Evolutionary conservation across 2,888 invertebrate genomes (phyloP), one percentile per base, ranked within the genome.

Genomic region (Sphaerophoria rueppellii): DNA sequence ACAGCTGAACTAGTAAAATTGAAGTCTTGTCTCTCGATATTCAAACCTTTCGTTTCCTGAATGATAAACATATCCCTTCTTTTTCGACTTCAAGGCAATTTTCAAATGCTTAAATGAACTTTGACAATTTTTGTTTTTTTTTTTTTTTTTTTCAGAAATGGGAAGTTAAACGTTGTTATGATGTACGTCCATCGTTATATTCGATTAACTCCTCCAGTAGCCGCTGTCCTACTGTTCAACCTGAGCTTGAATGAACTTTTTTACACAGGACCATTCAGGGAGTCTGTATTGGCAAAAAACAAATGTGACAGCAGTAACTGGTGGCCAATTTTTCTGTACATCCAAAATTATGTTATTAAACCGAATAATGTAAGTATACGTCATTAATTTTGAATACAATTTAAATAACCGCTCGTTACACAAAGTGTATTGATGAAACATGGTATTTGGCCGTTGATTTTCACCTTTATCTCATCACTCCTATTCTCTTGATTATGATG

Each of bases 381-480:
- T 24, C 2, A 7, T 40, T 9, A 6, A 4, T 9, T 9, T 7
- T 2, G 4, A 40, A 6, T 32, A 2, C 2, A 11, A 32, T 61
- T 61, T 6, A 34, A 9, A 4, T 0, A n/a, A 24, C 1, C 24
- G 2, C 24, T 24, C 24, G 24, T 24, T 0, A 4, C 9, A 0
- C 54, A 7, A 32, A 90, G 91, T 94, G 93, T 86, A 86, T 93
- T 69, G 89, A 89, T 12, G 93, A 93, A 82, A 90, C 92, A 0
- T 94, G 94, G 94, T 94, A 93, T 86, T 88, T 94, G 14, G 91
- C 93, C 1, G 92, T 93, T 4, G 94, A 94, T 72, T 93, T 93
- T 89, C 93, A 94, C 88, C 88, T 94, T 35, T 93, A 92, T 86
- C 88, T 93, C 63, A 58, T 93, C 14, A 92, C 93, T 0, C 93